A percentile compares a stretch with the other conserved stretches of the same genome.
These are phyloP conservation scores for Struthidea cinerea DNA, from an alignment of 2,113 vertebrate species.

Conservation along the genomic window DNA sequence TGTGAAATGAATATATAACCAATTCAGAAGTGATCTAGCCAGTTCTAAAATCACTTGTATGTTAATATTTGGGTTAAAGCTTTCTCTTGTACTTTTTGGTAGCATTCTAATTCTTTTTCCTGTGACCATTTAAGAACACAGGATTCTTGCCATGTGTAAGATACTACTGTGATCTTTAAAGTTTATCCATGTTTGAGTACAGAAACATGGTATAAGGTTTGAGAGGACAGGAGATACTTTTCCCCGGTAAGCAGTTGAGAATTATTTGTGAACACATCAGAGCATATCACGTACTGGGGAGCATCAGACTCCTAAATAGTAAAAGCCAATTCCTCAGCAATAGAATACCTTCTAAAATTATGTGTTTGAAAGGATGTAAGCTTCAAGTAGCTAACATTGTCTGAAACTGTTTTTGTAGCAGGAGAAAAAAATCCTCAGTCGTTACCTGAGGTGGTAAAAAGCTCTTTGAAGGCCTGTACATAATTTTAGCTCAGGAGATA, in stretches of 20 bases:
- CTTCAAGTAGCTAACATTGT: not conserved
- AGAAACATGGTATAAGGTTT: not conserved
- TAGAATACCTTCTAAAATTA: not conserved
- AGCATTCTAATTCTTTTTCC: not conserved
- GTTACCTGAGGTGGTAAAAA: not conserved
- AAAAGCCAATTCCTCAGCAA: not conserved
- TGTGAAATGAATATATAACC: not conserved
- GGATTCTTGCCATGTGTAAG: not conserved
- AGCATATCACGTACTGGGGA: not conserved
- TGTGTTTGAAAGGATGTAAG: not conserved
- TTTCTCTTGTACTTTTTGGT: not conserved
- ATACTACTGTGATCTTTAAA: not conserved
- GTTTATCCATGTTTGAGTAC: not conserved
- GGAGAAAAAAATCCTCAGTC: not conserved
- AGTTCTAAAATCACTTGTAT: not conserved
- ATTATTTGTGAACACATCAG: not conserved
- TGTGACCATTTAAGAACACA: not conserved
- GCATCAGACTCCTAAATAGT: not conserved
- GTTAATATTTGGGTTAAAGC: not conserved
- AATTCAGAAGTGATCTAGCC: not conserved
- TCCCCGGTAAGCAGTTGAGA: not conserved
- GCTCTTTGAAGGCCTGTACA: fast-evolving
- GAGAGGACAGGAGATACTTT: not conserved
- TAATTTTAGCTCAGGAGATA: not conserved
- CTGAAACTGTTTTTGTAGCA: not conserved